Conservation (phyloP, 2,113 vertebrate species). For the Tachuris rubrigastra region DNA sequence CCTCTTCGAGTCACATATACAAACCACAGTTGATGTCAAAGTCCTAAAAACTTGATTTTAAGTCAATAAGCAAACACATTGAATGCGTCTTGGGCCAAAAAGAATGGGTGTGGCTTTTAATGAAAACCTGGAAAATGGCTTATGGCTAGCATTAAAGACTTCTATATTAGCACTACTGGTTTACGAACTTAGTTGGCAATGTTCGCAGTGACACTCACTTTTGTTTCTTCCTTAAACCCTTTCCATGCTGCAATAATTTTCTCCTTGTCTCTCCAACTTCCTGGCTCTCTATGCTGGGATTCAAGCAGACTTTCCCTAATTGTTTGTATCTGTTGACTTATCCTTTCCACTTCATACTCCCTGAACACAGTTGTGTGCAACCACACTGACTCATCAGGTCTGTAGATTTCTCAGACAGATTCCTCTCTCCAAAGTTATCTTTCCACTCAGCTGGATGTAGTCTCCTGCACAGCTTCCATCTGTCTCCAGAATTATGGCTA, state of each 20-base stretch:
- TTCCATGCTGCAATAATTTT: background rate
- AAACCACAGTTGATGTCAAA: background rate
- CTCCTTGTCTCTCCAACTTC: background rate
- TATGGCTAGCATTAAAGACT: background rate
- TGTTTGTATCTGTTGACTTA: background rate
- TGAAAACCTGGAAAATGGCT: background rate
- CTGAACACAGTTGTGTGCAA: background rate
- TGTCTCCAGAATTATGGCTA: background rate
- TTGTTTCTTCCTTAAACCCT: background rate
- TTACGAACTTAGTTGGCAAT: background rate
- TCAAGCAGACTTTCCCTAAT: background rate
- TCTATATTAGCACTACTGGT: background rate
- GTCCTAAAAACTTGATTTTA: constrained; percentile 10
- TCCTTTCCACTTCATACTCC: background rate
- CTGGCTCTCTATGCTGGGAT: background rate
- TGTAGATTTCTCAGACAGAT: background rate
- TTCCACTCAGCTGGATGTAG: background rate
- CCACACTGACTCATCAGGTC: background rate
- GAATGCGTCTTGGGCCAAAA: background rate
- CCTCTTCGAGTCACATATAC: background rate
- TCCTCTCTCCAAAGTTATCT: background rate
- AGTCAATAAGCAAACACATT: background rate
- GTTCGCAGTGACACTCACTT: background rate
- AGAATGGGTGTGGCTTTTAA: background rate
- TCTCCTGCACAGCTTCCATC: background rate